Conservation (phyloP, 2,113 vertebrate genomes). For the Phalacrocorax aristotelis region DNA sequence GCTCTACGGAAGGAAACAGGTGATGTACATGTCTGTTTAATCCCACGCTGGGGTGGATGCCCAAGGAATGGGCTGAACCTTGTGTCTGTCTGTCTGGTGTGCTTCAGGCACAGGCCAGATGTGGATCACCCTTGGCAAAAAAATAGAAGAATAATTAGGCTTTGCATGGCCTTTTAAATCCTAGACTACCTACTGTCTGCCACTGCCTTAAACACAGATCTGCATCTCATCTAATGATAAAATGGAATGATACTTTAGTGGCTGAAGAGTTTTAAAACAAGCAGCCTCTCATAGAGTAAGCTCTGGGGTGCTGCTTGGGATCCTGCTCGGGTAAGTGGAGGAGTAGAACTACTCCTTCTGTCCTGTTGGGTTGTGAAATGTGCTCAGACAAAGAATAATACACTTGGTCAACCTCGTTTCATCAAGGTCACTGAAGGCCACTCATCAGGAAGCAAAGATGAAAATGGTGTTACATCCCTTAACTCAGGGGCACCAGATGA, state of each 20-base stretch:
- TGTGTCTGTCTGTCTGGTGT: not conserved
- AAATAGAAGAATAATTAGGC: not conserved
- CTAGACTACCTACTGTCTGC: not conserved
- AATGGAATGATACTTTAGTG: rapidly evolving
- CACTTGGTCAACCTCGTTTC: rapidly evolving
- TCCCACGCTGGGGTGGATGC: not conserved
- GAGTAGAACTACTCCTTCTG: not conserved
- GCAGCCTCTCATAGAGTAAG: rapidly evolving
- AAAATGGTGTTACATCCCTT: not conserved
- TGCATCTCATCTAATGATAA: not conserved
- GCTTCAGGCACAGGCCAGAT: not conserved
- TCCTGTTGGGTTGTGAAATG: not conserved
- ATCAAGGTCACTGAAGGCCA: not conserved
- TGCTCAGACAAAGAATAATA: not conserved
- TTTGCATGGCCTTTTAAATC: not conserved
- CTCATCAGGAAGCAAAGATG: not conserved
- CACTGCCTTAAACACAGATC: not conserved
- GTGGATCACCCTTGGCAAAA: not conserved
- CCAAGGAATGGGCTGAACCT: not conserved
- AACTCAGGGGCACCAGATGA: not conserved
- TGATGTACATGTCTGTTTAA: not conserved
- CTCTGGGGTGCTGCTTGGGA: not conserved
- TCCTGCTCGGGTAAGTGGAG: not conserved
- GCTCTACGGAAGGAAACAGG: not conserved
- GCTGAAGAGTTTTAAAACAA: not conserved